phyloP scores from a whole-genome alignment of 2,888 invertebrate species.

The Lumbricus terrestris region DNA sequence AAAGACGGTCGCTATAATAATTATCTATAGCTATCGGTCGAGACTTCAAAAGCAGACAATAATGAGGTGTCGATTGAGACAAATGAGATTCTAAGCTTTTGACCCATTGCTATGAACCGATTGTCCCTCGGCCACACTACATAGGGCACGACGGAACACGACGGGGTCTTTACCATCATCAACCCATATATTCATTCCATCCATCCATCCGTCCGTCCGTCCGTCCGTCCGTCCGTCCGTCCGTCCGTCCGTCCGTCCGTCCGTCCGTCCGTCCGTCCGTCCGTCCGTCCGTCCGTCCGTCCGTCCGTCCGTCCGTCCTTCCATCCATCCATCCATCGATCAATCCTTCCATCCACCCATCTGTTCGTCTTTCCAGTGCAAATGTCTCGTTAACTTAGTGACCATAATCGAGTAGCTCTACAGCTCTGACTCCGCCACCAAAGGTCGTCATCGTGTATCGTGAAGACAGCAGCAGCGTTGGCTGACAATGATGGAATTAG shows the following conservation, averaged over 20 bases:
- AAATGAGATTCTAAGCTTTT: no score
- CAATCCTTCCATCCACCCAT: neutral
- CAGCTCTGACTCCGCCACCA: neutral
- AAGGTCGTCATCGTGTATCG: neutral
- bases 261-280: neutral
- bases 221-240: neutral
- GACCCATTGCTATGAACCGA: no score
- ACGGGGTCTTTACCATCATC: neutral
- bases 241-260: neutral
- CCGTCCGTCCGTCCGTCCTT: neutral
- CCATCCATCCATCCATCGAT: neutral
- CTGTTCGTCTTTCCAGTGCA: neutral
- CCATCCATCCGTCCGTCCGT: neutral
- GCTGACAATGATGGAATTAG: slow-evolving; percentile 3
- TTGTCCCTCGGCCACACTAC: no score
- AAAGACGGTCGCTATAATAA: no score
- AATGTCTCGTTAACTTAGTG: neutral
- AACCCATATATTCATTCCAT: neutral
- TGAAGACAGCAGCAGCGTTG: no score
- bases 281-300: neutral
- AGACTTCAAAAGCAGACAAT: no score
- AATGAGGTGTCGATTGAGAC: no score
- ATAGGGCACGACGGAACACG: no score
- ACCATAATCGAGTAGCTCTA: neutral
- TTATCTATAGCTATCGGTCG: no score